A percentile compares a stretch with the other conserved stretches of the same genome.
These are phyloP conservation scores for Anoplolepis gracilipes DNA, from an alignment of 1,140 invertebrate genomes.

Conservation along the genomic window DNA sequence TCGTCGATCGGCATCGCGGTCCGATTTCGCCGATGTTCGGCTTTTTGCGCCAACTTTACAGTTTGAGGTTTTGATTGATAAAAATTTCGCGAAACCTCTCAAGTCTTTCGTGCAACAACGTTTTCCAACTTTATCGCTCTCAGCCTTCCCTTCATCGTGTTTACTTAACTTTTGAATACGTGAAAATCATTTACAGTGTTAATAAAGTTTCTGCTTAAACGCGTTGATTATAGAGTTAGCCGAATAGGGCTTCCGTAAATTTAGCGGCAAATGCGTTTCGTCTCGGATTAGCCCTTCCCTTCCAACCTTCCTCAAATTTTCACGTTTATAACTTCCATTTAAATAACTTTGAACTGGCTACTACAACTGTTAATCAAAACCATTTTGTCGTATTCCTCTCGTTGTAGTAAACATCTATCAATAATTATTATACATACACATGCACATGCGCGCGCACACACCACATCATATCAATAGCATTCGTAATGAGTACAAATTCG, in stretches of 20 bases:
- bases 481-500: too few relatives aligned
- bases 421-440: too few relatives aligned
- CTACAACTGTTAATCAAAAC: not conserved
- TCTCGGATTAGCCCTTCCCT: constrained; percentile 16
- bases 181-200: constrained; percentile 45
- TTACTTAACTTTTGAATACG: constrained; percentile 52
- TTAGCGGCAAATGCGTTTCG: constrained; percentile 32
- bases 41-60: not conserved
- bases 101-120: constrained; percentile 13
- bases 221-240: constrained; percentile 33
- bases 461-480: too few relatives aligned
- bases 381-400: not conserved
- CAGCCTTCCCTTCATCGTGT: constrained; percentile 9
- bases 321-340: not conserved
- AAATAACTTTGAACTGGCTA: not conserved
- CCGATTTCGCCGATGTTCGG: not conserved
- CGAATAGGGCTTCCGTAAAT: constrained; percentile 32
- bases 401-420: too few relatives aligned
- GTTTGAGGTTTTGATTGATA: constrained; percentile 12
- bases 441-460: too few relatives aligned
- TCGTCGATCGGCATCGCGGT: constrained; percentile 4
- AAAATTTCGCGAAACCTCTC: constrained; percentile 49
- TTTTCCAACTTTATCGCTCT: constrained; percentile 25
- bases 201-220: constrained; percentile 44
- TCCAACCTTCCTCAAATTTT: not conserved